Evolutionary conservation across 2,888 invertebrate genomes (phyloP).

Genomic region (Plagodis dolabraria): DNA sequence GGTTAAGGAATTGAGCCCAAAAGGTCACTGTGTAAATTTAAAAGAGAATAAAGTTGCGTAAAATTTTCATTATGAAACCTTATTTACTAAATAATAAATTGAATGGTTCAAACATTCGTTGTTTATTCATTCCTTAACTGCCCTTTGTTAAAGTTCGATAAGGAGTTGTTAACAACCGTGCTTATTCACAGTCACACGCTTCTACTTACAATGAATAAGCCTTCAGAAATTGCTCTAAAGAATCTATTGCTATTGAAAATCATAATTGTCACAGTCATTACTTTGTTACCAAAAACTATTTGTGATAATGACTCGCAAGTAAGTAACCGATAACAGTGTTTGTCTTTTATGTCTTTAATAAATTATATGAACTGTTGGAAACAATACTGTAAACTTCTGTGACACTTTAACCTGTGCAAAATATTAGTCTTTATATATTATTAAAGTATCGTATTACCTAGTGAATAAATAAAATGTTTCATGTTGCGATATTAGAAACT

Average conservation of each 20-base stretch:
- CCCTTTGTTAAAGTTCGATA: slow-evolving; percentile 38
- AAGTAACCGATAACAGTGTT: slow-evolving; percentile 14
- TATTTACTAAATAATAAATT: slow-evolving; percentile 60
- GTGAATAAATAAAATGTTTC: too few species aligned
- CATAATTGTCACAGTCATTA: slow-evolving; percentile 10
- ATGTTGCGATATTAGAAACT: too few species aligned
- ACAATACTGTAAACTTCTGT: too few species aligned
- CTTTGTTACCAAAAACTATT: slow-evolving; percentile 10
- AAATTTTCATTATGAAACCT: slow-evolving; percentile 38
- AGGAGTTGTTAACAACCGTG: slow-evolving; percentile 27
- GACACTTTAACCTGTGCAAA: too few species aligned
- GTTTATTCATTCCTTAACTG: slow-evolving; percentile 40
- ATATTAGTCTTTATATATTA: too few species aligned
- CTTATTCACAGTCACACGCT: slow-evolving; percentile 11
- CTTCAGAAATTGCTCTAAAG: slow-evolving; percentile 7
- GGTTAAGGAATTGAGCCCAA: slow-evolving; percentile 58
- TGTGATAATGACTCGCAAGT: slow-evolving; percentile 9
- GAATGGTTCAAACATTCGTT: slow-evolving; percentile 40
- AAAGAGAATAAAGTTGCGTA: slow-evolving; percentile 61
- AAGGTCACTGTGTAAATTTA: slow-evolving; percentile 66
- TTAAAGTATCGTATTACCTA: too few species aligned
- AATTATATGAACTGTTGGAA: too few species aligned
- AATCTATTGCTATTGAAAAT: slow-evolving; percentile 13
- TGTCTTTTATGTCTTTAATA: not conserved
- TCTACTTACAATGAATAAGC: slow-evolving; percentile 26